phyloP scores from a whole-genome alignment of 2,797 vertebrate species.

The Pteronotus mesoamericanus region DNA sequence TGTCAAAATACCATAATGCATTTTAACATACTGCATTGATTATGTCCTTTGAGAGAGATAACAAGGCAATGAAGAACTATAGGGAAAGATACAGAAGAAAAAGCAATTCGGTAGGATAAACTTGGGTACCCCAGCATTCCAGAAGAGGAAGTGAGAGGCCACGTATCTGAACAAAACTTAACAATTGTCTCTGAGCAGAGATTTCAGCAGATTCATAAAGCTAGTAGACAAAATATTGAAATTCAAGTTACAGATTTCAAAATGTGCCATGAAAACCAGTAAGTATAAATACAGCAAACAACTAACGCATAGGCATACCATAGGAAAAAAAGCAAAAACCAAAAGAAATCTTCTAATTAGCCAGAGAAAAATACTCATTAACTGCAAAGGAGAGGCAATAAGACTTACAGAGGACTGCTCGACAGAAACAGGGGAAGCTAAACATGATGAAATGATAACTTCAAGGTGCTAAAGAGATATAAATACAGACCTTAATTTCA shows the following conservation, averaged over 20 bases:
- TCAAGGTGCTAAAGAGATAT: background rate
- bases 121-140: background rate
- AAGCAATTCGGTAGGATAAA: background rate
- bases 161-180: background rate
- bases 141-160: background rate
- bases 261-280: background rate
- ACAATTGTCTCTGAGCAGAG: background rate
- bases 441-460: background rate
- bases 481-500: background rate
- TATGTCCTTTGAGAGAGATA: background rate
- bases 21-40: slow-evolving; percentile 24
- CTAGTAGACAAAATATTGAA: background rate
- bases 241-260: background rate
- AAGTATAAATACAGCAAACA: background rate
- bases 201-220: background rate
- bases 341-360: background rate
- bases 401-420: background rate
- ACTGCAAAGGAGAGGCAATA: background rate
- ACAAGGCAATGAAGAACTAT: background rate
- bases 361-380: background rate
- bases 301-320: background rate
- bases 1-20: slow-evolving; percentile 14
- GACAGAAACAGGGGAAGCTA: background rate
- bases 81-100: background rate
- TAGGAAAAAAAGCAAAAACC: background rate